Conservation (phyloP, 2,113 vertebrate genomes). For the Etheostoma cragini region DNA sequence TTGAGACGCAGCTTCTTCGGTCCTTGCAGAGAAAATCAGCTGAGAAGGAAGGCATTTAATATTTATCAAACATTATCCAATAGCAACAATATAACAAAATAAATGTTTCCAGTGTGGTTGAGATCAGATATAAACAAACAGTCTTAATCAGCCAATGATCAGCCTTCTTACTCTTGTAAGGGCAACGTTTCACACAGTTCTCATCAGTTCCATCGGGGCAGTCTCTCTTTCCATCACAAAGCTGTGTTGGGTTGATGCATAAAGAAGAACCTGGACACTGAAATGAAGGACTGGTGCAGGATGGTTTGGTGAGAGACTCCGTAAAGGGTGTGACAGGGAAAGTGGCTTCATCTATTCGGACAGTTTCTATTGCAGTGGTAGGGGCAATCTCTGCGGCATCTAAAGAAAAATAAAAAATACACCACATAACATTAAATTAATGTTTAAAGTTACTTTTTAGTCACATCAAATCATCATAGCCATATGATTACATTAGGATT, state of each 20-base stretch:
- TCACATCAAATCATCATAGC: too few species aligned
- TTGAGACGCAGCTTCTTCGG: slow-evolving; percentile 74
- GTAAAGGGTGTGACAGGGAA: neutral
- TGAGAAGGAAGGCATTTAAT: neutral
- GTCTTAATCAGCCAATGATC: neutral
- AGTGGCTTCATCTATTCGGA: neutral
- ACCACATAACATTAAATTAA: too few species aligned
- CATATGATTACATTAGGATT: too few species aligned
- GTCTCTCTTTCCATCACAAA: slow-evolving; percentile 88
- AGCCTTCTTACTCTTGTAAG: slow-evolving; percentile 74
- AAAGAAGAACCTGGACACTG: slow-evolving; percentile 79
- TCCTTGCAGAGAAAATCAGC: slow-evolving; percentile 84
- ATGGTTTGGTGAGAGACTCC: neutral
- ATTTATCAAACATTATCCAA: neutral
- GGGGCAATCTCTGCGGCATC: too few species aligned
- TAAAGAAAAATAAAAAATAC: too few species aligned
- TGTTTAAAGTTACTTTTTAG: too few species aligned
- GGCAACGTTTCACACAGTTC: slow-evolving; percentile 80
- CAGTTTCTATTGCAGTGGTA: neutral
- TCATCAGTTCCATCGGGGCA: slow-evolving; percentile 89
- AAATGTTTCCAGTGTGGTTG: neutral
- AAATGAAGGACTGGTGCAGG: slow-evolving; percentile 79
- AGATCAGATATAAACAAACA: neutral
- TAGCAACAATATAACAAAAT: neutral
- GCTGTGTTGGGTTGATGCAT: slow-evolving; percentile 78